Evolutionary conservation across 1,140 invertebrate species (phyloP).

Genomic region (Ericerus pela): DNA sequence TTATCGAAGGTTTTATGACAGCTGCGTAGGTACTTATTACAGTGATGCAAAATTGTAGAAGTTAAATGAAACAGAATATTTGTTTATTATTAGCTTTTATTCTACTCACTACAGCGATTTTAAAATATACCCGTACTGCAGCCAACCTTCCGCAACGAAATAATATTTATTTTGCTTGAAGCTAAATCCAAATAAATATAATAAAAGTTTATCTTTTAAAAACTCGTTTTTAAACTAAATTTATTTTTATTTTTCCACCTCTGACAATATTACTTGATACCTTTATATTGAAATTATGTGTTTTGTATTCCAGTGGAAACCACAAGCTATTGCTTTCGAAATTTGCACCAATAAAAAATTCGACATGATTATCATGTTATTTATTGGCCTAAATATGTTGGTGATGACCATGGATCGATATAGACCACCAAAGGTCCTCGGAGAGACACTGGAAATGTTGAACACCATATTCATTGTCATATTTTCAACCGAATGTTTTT

Average conservation of each 20-base stretch:
- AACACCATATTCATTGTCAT: constrained; percentile 97
- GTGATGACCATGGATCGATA: constrained; percentile 97
- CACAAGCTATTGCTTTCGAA: constrained; percentile 91
- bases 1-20: too few species aligned
- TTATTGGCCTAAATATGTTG: constrained; percentile 96
- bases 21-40: too few species aligned
- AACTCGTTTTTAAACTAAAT: too few species aligned
- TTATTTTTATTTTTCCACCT: not conserved
- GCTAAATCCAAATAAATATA: not conserved
- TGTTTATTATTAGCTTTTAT: too few species aligned
- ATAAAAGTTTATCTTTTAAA: too few species aligned
- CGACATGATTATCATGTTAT: constrained; percentile 98
- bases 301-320: constrained; percentile 63
- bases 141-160: too few species aligned
- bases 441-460: constrained; percentile 68
- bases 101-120: too few species aligned
- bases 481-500: constrained; percentile 91
- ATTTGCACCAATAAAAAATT: constrained; percentile 96
- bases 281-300: too few species aligned
- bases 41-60: too few species aligned
- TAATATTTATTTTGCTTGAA: not conserved
- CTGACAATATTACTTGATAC: too few species aligned
- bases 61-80: too few species aligned
- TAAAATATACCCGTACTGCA: too few species aligned
- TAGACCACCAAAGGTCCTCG: constrained; percentile 67